Evolutionary conservation across 1,140 invertebrate species (phyloP), one percentile per base, ranked within the genome.

Genomic region (Apolygus lucorum): DNA sequence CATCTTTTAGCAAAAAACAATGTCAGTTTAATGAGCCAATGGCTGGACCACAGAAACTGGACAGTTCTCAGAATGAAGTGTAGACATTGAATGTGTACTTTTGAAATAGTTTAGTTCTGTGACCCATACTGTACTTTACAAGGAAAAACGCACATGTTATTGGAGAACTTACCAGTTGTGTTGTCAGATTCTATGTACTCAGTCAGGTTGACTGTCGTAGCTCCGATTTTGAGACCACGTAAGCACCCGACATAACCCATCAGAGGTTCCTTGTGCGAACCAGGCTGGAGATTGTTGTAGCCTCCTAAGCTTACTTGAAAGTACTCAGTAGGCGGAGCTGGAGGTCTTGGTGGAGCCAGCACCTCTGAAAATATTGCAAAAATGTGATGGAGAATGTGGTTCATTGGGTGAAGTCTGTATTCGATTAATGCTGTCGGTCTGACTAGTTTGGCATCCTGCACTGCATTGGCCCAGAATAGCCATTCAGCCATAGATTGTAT

Each of bases 231-330:
- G 52, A 96, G 82, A 11, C 94, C 94, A 72, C 92, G 83, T 21
- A 96, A 84, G 76, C 93, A 97, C 0, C 94, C 93, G 14, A 93
- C 87, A 76, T 93, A 93, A 0, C 88, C 88, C 2, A 83, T 83
- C 70, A 91, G 84, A 1, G 86, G 76, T 0, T 79, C 74, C 49
- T 86, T 84, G 63, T 82, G 78, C 29, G 84, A 82, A 2, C 87
- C 84, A 29, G 86, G 79, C 49, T 91, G 78, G 74, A 88, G 89
- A 1, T 84, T 79, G 78, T 92, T 90, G 74, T 91, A 91, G 22
- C 93, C 92, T 59, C 93, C 94, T 49, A 96, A 81, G 80, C 93
- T 93, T 70, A 95, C 84, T 80, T 95, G 89, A 75, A 93, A 92
- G 78, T 95, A 94, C 73, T 90, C 88, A 0, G 87, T 89, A 13